Conservation (phyloP, 2,113 vertebrate genomes). For the Sylvia atricapilla region DNA sequence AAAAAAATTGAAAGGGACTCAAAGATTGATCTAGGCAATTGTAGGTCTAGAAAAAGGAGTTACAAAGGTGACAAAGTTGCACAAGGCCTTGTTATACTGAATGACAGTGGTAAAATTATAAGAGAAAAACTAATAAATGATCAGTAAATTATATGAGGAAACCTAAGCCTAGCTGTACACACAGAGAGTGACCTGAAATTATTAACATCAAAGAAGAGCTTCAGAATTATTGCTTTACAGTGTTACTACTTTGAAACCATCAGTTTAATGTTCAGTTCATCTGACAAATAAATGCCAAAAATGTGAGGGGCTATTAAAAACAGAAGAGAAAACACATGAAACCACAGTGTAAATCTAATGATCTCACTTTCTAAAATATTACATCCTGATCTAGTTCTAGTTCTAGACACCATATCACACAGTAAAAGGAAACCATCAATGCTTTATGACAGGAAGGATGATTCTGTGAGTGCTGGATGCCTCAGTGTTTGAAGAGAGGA, state of each 20-base stretch:
- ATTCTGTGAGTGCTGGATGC: neutral
- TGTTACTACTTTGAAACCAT: neutral
- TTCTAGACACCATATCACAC: neutral
- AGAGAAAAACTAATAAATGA: neutral
- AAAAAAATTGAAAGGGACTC: neutral
- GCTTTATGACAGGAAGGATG: neutral
- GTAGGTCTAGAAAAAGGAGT: neutral
- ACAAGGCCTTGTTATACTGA: neutral
- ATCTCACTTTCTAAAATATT: neutral
- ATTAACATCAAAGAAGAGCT: neutral
- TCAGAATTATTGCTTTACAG: neutral
- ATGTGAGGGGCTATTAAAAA: conserved; percentile 12
- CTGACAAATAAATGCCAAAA: neutral
- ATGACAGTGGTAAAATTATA: neutral
- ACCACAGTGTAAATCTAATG: neutral
- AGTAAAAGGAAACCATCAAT: neutral
- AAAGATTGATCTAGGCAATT: neutral
- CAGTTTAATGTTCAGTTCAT: neutral
- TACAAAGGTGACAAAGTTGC: neutral
- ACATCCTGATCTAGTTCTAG: neutral
- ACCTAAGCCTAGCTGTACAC: neutral
- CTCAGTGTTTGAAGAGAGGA: neutral
- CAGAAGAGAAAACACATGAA: conserved; percentile 12
- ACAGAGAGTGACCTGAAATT: neutral
- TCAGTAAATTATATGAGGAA: neutral